These are phyloP conservation scores for Myiothlypis chrysogaster DNA, from an alignment of 2,797 vertebrate genomes.

Conservation along the genomic window DNA sequence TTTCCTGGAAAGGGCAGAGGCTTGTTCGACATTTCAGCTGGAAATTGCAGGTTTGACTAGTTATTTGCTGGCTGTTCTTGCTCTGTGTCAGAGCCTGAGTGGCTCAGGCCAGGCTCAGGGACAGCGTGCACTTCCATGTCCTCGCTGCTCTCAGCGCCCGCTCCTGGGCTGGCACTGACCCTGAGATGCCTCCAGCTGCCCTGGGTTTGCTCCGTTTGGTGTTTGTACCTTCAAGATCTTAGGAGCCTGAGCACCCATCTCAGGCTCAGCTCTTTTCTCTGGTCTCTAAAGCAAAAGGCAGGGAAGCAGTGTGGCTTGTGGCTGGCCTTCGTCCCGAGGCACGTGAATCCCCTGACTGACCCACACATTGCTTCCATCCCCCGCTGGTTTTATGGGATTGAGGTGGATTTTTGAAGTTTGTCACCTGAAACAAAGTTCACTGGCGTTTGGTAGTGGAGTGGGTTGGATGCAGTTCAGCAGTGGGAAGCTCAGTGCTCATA, in stretches of 20 bases:
- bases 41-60: fast-evolving
- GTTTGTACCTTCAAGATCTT: fast-evolving
- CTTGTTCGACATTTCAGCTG: too few relatives aligned
- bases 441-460: neutral
- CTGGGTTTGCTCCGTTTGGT: fast-evolving
- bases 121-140: fast-evolving
- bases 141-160: fast-evolving
- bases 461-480: neutral
- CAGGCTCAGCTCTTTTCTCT: fast-evolving
- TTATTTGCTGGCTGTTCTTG: neutral
- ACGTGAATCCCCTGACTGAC: neutral
- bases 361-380: neutral
- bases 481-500: neutral
- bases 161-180: neutral
- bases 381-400: fast-evolving
- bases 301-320: neutral
- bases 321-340: neutral
- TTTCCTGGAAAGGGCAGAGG: neutral
- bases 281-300: fast-evolving
- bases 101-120: neutral
- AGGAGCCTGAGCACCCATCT: fast-evolving
- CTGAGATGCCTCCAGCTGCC: fast-evolving
- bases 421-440: constrained; percentile 46
- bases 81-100: fast-evolving
- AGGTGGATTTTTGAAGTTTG: constrained; percentile 17